Conservation (phyloP, 2,797 vertebrate species). For the Serranus cabrilla region DNA sequence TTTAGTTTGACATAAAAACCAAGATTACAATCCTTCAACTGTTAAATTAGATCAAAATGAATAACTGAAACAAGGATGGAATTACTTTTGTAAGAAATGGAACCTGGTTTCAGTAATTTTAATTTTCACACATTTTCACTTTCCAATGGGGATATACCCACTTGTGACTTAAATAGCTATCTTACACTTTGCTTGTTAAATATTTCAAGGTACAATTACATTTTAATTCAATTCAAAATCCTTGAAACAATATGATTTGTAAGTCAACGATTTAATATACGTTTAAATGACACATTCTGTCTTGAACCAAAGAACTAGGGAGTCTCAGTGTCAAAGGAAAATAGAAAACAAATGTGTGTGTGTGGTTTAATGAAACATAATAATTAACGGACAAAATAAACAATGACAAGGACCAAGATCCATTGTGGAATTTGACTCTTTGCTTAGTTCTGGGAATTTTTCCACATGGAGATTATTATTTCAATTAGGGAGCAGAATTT, state of each 20-base stretch:
- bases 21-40: background rate
- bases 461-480: no score
- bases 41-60: background rate
- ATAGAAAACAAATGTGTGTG: background rate
- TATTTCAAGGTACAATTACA: background rate
- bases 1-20: background rate
- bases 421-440: no score
- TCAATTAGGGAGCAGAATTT: no score
- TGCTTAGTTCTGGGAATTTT: no score
- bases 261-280: background rate
- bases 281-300: background rate
- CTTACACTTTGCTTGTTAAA: background rate
- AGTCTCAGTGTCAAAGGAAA: background rate
- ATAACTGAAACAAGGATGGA: background rate
- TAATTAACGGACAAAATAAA: no score
- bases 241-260: background rate
- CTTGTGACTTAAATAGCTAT: background rate
- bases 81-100: background rate
- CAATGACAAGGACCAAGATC: no score
- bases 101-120: background rate
- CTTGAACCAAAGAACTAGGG: background rate
- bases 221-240: background rate
- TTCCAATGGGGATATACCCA: background rate
- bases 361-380: no score
- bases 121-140: background rate